phyloP scores from a whole-genome alignment of 2,888 invertebrate genomes.

The Volucella zonaria region DNA sequence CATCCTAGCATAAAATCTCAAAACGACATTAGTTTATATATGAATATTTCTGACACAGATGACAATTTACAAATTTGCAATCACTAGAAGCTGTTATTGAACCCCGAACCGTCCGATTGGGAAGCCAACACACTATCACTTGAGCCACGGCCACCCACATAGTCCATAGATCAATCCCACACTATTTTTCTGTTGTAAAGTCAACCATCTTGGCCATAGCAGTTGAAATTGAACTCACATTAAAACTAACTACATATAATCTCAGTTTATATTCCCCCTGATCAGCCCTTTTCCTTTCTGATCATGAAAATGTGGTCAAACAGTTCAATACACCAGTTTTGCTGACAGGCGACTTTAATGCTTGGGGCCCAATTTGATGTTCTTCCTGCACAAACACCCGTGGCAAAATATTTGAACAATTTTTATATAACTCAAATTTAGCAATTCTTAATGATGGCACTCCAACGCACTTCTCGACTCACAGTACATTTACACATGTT shows the following conservation, averaged over 20 bases:
- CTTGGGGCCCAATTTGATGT: conserved; percentile 24
- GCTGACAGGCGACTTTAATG: conserved; percentile 24
- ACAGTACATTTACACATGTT: conserved; percentile 36
- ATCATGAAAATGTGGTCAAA: conserved; percentile 6
- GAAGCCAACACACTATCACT: too few species aligned
- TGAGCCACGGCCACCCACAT: too few species aligned
- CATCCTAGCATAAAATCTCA: too few species aligned
- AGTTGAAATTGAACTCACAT: conserved; percentile 2
- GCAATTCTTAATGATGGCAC: conserved; percentile 15
- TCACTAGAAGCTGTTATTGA: too few species aligned
- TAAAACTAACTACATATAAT: conserved; percentile 16
- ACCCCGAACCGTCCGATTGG: too few species aligned
- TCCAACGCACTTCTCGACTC: conserved; percentile 39
- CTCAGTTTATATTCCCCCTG: conserved; percentile 3
- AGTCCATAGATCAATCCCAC: conserved; percentile 31
- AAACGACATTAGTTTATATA: too few species aligned
- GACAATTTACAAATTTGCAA: too few species aligned
- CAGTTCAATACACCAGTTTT: neutral
- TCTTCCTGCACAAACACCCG: conserved; percentile 24
- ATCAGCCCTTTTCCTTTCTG: neutral
- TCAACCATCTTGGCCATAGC: conserved; percentile 9
- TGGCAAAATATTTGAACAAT: conserved; percentile 21
- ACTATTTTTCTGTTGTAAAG: conserved; percentile 13
- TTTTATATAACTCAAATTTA: neutral
- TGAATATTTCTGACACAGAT: too few species aligned